These are phyloP conservation scores for Agriopis marginaria DNA, from an alignment of 2,888 invertebrate species.

Conservation along the genomic window DNA sequence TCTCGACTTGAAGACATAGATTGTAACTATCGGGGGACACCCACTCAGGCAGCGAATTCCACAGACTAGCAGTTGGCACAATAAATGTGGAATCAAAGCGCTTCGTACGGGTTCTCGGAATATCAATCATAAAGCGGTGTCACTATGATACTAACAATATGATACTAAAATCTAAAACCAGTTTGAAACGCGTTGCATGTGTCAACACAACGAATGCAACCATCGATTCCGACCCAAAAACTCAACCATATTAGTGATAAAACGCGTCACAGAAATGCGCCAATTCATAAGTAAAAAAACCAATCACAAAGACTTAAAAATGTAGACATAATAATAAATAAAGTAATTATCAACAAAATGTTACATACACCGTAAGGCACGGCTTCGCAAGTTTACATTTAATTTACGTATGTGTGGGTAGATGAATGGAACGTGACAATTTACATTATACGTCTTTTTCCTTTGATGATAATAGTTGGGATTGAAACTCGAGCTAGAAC, in stretches of 20 bases:
- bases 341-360: slow-evolving; percentile 50
- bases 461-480: too few species aligned
- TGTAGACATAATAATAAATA: slow-evolving; percentile 59
- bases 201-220: neutral
- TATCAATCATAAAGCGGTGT: too few species aligned
- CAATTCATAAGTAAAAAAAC: slow-evolving; percentile 51
- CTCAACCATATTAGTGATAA: slow-evolving; percentile 29
- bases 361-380: slow-evolving; percentile 46
- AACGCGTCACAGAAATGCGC: slow-evolving; percentile 36
- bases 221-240: slow-evolving; percentile 25
- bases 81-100: too few species aligned
- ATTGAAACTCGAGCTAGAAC: too few species aligned
- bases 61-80: too few species aligned
- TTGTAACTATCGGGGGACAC: too few species aligned
- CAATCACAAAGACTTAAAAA: slow-evolving; percentile 58
- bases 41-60: too few species aligned
- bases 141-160: too few species aligned
- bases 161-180: too few species aligned
- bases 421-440: slow-evolving; percentile 24
- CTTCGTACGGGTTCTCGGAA: too few species aligned
- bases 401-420: slow-evolving; percentile 41
- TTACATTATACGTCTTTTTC: neutral
- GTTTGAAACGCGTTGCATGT: too few species aligned
- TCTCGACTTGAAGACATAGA: too few species aligned
- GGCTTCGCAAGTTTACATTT: slow-evolving; percentile 30